Percentiles rank a stretch among this genome's conserved stretches.
Evolutionary conservation across 1,140 invertebrate species (phyloP).

Genomic region (Formica exsecta): DNA sequence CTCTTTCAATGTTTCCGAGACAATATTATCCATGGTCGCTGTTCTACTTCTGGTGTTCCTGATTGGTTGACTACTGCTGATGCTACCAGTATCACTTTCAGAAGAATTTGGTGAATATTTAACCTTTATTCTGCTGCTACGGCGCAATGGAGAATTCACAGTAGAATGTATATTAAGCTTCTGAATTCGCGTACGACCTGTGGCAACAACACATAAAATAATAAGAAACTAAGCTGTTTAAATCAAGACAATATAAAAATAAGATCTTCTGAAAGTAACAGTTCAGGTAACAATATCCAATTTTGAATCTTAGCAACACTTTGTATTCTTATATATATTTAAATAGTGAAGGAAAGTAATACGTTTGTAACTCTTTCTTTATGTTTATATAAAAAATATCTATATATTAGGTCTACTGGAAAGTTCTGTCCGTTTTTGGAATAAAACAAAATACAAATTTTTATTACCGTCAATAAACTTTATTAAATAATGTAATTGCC

Average conservation of each 20-base stretch:
- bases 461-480: no score
- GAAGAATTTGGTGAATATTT: slow-evolving; percentile 72
- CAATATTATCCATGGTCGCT: slow-evolving; percentile 50
- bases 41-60: slow-evolving; percentile 60
- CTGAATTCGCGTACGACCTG: slow-evolving; percentile 63
- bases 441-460: no score
- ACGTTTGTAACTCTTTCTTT: background rate
- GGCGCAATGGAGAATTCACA: slow-evolving; percentile 74
- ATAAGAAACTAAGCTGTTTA: background rate
- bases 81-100: slow-evolving; percentile 59
- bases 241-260: background rate
- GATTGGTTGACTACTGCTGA: slow-evolving; percentile 9
- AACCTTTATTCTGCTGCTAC: slow-evolving; percentile 74
- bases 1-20: slow-evolving; percentile 58
- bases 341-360: background rate
- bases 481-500: no score
- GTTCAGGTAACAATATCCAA: background rate
- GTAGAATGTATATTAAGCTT: background rate
- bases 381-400: background rate
- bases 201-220: slow-evolving; percentile 18
- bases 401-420: no score
- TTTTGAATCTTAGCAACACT: background rate
- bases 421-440: no score
- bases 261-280: background rate
- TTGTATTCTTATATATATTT: background rate